Evolutionary conservation across 2,888 invertebrate genomes (phyloP), one percentile per base, ranked within the genome.

Genomic region (Leptogaster cylindrica): DNA sequence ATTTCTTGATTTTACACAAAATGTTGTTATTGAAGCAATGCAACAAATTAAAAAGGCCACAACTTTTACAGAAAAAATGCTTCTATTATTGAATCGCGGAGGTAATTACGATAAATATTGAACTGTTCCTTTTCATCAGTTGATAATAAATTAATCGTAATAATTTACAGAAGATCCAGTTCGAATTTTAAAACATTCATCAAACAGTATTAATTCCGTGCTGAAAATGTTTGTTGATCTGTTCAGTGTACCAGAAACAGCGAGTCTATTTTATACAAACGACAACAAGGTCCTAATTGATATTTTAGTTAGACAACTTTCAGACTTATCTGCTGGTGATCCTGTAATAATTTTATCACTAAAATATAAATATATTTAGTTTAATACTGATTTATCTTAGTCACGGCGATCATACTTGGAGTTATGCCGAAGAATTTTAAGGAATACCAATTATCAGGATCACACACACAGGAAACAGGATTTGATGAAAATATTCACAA

Each of bases 231-330:
- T 93, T 73, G 88, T 88, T 46, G 96, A 97, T 80, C 82, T 97
- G 72, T 95, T 95, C 79, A 88, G 88, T 70, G 86, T 87, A 73
- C 85, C 87, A 72, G 85, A 87, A 71, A 94, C 95, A 1, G 92
- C 96, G 0, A 87, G 88, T 72, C 85, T 96, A 71, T 93, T 97
- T 82, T 97, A 97, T 80, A 94, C 95, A 0, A 97, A 97, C 77
- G 97, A 97, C 78, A 89, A 92, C 41, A 93, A 92, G 81, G 97
- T 97, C 44, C 86, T 97, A 68, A 90, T 97, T 70, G 97, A 97
- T 77, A 96, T 97, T 76, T 88, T 96, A 65, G 89, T 95, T 58
- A 84, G 97, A 52, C 94, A 95, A 79, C 85, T 97, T 23, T 89
- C 93, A 2, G 96, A 97, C 81, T 84, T 96, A 70, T 90, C 93